Conservation (phyloP, 2,888 invertebrate species). For the Oligia fasciuncula region DNA sequence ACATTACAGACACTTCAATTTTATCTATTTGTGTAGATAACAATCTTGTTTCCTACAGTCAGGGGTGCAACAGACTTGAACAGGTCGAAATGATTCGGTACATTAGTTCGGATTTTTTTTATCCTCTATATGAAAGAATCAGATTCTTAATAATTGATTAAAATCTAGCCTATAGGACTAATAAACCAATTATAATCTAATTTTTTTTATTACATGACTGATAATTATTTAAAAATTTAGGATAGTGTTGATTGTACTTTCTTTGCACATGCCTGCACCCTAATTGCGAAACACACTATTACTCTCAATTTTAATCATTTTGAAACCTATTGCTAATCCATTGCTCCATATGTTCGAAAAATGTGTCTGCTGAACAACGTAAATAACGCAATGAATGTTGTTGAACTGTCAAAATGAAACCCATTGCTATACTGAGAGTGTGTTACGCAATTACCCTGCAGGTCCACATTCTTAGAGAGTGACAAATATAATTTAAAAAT, state of each 20-base stretch:
- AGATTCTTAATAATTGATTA: not conserved
- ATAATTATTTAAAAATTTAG: not conserved
- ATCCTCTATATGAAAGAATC: not conserved
- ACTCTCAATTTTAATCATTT: no score
- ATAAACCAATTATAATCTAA: not conserved
- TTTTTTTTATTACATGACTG: not conserved
- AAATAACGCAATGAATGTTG: no score
- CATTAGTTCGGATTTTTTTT: not conserved
- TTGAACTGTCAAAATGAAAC: no score
- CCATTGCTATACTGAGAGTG: no score
- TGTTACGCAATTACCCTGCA: no score
- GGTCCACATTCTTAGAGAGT: not conserved
- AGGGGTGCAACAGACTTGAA: not conserved
- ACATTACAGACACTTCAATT: no score
- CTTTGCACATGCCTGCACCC: no score
- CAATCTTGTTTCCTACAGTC: conserved; percentile 5
- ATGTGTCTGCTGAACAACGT: no score
- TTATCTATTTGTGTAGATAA: not conserved
- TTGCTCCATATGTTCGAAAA: no score
- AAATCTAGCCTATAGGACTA: not conserved
- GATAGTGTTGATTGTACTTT: not conserved
- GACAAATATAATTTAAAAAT: not conserved
- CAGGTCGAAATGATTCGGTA: not conserved
- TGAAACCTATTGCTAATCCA: no score
- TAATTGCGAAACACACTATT: no score